Evolutionary conservation across 2,888 invertebrate species (phyloP).

Genomic region (Cepaea hortensis): DNA sequence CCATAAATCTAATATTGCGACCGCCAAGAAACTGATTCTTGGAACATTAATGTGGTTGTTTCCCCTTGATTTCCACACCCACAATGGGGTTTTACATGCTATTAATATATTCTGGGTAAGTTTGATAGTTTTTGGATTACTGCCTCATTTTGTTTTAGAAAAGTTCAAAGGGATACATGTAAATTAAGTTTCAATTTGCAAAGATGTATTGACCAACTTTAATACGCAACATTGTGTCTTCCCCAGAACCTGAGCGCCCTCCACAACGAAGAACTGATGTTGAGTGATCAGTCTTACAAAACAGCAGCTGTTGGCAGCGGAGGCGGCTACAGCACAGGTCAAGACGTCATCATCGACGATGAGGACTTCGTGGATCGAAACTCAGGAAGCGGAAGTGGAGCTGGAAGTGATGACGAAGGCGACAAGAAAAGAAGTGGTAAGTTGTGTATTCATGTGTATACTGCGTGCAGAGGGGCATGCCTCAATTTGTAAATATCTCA

Average conservation of each 20-base stretch:
- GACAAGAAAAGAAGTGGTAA: not conserved
- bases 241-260: slow-evolving; percentile 51
- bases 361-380: slow-evolving; percentile 46
- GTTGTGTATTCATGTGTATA: too few species aligned
- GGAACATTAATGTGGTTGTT: too few species aligned
- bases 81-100: too few species aligned
- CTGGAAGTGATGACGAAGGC: not conserved
- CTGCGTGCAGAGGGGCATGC: not conserved
- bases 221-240: not conserved
- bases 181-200: too few species aligned
- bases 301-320: slow-evolving; percentile 40
- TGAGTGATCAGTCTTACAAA: slow-evolving; percentile 45
- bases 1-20: too few species aligned
- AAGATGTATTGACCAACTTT: too few species aligned
- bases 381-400: slow-evolving; percentile 52
- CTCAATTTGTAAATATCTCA: not conserved
- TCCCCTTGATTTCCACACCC: too few species aligned
- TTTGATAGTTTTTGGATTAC: too few species aligned
- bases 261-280: slow-evolving; percentile 53
- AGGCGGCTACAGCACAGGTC: slow-evolving; percentile 1
- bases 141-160: too few species aligned
- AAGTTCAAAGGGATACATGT: too few species aligned
- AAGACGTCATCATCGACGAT: slow-evolving; percentile 49
- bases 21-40: too few species aligned
- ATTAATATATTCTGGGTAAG: too few species aligned